Evolutionary conservation across 2,888 invertebrate genomes (phyloP).

Genomic region (Branchipolynoe longqiensis): DNA sequence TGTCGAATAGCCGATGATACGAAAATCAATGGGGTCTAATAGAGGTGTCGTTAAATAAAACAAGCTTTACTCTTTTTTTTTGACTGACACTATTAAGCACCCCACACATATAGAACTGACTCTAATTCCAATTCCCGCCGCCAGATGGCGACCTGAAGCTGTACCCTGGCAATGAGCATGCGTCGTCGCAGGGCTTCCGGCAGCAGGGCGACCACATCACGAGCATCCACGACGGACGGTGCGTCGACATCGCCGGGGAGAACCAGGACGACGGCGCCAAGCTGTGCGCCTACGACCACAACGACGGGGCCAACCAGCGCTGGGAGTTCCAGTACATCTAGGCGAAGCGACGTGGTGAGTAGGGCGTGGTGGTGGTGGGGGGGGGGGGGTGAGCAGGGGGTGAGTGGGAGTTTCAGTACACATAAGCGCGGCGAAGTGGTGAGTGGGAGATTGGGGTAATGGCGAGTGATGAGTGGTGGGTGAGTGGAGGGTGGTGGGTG

Average conservation of each 20-base stretch:
- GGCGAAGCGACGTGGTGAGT: too few species aligned
- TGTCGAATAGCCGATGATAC: too few species aligned
- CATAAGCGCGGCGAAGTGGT: too few species aligned
- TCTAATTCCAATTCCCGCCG: background rate
- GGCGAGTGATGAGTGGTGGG: too few species aligned
- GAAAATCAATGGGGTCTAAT: too few species aligned
- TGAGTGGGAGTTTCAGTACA: too few species aligned
- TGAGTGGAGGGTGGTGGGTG: too few species aligned
- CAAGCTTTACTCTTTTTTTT: too few species aligned
- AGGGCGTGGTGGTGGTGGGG: too few species aligned
- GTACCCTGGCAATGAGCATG: background rate
- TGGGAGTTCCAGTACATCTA: slow-evolving; percentile 46
- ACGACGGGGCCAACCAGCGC: slow-evolving; percentile 9
- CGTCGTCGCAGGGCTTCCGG: background rate
- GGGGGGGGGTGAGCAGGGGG: too few species aligned
- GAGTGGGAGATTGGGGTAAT: too few species aligned
- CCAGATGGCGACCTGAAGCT: slow-evolving; percentile 28
- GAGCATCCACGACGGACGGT: background rate
- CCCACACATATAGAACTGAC: background rate
- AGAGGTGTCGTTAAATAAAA: too few species aligned
- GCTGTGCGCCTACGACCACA: slow-evolving; percentile 29
- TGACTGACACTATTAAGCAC: background rate
- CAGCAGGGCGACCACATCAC: background rate
- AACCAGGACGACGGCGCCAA: slow-evolving; percentile 50
- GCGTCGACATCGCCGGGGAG: slow-evolving; percentile 28